Evolutionary conservation across 1,140 invertebrate genomes (phyloP), one percentile per base, ranked within the genome.

Genomic region (Drosophila lacertosa): DNA sequence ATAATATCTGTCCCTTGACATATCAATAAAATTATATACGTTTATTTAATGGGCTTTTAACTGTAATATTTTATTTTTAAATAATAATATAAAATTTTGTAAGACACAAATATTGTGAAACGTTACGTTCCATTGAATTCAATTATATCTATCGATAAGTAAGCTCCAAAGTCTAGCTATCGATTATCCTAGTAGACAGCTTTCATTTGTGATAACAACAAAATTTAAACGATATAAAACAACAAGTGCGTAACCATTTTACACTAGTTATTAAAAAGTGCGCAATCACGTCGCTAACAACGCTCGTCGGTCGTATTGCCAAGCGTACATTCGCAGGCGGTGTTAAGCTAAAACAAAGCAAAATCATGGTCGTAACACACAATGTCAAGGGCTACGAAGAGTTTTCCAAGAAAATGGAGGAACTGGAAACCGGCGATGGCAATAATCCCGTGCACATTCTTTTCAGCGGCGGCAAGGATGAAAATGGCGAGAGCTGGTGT

Each of bases 401-500:
- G 59, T 95, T 94, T 76, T 58, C 92, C 2, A 89, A 93, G 65
- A 93, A 93, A 66, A 92, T 94, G 57, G 82, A 92, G 68, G 84
- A 92, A 20, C 91, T 94, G 3, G 92, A 93, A 58, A 63, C 59
- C 1, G 74, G 76, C 10, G 82, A 79, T 3, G 66, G 82, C 35
- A 90, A 81, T 9, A 63, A 92, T 68, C 80, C 92, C 1, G 92
- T 95, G 26, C 92, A 94, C 77, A 92, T 96, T 11, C 93, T 94
- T 16, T 96, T 94, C 74, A 94, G 92, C 69, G 95, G 95, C 26
- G 92, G 93, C 13, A 95, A 95, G 88, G 79, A 93, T 33, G 89
- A 93, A n/a, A 92, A 92, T 74, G 95, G 95, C 4, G 74, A 92
- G 47, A 96, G 90, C 51, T 96, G 95, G 95, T 96, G 95, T 76